Conservation (phyloP, 2,113 vertebrate genomes). For the Pardalotus punctatus region DNA sequence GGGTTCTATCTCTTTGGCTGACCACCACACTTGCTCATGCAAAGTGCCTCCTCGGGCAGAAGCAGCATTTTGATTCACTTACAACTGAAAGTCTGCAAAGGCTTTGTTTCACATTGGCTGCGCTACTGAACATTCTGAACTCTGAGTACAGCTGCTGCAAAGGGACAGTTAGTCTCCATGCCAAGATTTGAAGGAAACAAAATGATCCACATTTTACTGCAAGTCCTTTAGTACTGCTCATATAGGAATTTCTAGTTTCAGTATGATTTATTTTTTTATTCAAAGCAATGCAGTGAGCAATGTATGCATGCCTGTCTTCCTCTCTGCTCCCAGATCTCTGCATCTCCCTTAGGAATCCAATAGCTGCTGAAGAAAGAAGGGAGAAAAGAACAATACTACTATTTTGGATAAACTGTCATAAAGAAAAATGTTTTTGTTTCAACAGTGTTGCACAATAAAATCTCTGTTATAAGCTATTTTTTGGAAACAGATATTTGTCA, state of each 20-base stretch:
- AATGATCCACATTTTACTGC: background rate
- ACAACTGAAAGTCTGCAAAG: background rate
- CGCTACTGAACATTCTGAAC: constrained; percentile 9
- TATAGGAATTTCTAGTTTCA: background rate
- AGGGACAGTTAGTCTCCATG: background rate
- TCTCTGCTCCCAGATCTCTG: background rate
- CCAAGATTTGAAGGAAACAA: constrained; percentile 1
- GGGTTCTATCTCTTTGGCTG: background rate
- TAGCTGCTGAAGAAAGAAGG: background rate
- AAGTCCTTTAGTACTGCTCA: background rate
- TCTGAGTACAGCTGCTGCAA: constrained; percentile 1
- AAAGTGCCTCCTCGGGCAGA: background rate
- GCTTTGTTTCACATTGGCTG: background rate
- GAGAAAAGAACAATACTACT: background rate
- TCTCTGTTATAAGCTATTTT: background rate
- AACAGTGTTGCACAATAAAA: background rate
- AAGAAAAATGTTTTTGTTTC: constrained; percentile 10
- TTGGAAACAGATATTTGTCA: background rate
- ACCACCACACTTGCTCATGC: background rate
- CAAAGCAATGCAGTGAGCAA: background rate
- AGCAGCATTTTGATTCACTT: background rate
- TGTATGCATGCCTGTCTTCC: background rate
- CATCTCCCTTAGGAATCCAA: background rate
- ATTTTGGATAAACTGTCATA: background rate
- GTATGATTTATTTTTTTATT: background rate